These are phyloP conservation scores for Oreochromis aureus DNA, from an alignment of 2,113 vertebrate genomes.

Conservation along the genomic window DNA sequence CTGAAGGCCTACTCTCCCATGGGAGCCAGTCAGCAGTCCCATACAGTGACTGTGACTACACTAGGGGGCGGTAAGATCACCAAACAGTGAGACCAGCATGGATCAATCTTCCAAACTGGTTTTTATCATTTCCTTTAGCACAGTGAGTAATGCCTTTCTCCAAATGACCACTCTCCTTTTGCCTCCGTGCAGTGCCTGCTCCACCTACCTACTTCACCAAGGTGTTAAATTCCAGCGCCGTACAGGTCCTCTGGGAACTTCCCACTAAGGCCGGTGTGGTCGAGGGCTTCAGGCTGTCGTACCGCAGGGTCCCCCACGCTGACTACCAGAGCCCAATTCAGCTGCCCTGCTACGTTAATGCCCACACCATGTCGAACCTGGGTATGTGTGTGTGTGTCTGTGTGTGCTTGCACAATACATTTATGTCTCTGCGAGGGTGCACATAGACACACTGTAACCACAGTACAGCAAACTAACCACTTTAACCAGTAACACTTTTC, in stretches of 20 bases:
- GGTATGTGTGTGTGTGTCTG: constrained; percentile 47
- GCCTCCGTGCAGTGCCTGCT: constrained; percentile 51
- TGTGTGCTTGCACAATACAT: not conserved
- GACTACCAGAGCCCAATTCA: constrained; percentile 61
- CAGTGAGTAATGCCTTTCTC: not conserved
- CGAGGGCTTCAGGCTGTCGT: constrained; percentile 72
- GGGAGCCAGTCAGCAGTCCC: constrained; percentile 73
- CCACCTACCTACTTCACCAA: constrained; percentile 71
- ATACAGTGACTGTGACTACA: constrained; percentile 65
- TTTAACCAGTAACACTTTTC: not conserved
- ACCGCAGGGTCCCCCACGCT: constrained; percentile 62
- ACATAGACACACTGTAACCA: not conserved
- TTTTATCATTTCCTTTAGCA: not conserved
- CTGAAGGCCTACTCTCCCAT: constrained; percentile 70
- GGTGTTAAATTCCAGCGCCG: constrained; percentile 59
- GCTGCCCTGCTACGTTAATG: constrained; percentile 54
- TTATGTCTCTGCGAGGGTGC: not conserved
- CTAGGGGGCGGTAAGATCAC: constrained; percentile 61
- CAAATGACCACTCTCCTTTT: not conserved
- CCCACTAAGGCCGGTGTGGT: constrained; percentile 58
- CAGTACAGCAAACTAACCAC: not conserved
- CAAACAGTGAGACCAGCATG: not conserved
- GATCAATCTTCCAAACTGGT: not conserved
- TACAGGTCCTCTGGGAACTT: constrained; percentile 74
- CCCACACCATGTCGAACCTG: constrained; percentile 62